Evolutionary conservation across 2,113 vertebrate genomes (phyloP).

Genomic region (Hypomesus transpacificus): DNA sequence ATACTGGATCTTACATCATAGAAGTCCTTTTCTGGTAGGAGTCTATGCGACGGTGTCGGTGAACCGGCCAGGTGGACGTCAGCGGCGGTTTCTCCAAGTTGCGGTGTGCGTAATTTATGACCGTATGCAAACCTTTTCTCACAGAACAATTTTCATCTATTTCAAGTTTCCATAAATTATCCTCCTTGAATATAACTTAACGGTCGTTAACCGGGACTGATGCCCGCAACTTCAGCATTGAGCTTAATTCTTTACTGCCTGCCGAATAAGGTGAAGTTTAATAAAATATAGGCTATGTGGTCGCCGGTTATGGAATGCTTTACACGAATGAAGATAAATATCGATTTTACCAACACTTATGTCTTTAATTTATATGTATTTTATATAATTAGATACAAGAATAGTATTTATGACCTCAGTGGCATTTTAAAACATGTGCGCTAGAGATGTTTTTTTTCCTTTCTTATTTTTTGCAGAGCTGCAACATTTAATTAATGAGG

Average conservation of each 20-base stretch:
- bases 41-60: no score
- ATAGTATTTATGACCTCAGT: neutral
- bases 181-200: constrained; percentile 34
- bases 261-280: constrained; percentile 51
- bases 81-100: constrained; percentile 24
- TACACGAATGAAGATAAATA: no score
- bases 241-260: constrained; percentile 30
- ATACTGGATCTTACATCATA: no score
- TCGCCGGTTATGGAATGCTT: no score
- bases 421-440: no score
- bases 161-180: constrained; percentile 23
- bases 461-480: no score
- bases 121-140: constrained; percentile 16
- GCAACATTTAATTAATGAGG: no score
- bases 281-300: neutral
- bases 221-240: constrained; percentile 24
- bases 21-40: no score
- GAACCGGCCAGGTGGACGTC: constrained; percentile 35
- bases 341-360: no score
- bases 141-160: constrained; percentile 20
- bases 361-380: neutral
- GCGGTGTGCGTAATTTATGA: neutral
- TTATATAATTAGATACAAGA: neutral
- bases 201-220: constrained; percentile 38
- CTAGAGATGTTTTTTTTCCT: no score